Evolutionary conservation across 2,797 vertebrate species (phyloP), one percentile per base, ranked within the genome.

Genomic region (Rhinatrema bivittatum): DNA sequence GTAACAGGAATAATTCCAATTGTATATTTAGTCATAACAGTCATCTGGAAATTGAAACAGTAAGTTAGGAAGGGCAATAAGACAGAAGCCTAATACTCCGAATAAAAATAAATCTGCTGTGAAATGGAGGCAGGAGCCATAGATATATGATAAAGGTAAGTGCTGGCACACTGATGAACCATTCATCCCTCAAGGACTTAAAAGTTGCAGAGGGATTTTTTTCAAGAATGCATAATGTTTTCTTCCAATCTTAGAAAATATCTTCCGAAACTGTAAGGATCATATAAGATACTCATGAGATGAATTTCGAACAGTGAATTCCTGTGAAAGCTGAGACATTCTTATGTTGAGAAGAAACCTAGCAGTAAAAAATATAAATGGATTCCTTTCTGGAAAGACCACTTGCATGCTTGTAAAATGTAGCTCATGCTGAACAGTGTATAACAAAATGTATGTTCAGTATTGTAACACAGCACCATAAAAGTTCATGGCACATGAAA

Each of bases 81-180:
- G 35, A 54, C 30, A 53, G 50, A 56, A 64, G 31, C 10, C 29
- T 62, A 48, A 50, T 70, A 64, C 29, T 51, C 55, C 44, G 28
- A 53, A 56, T 50, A 68, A 64, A 61, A 68, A 65, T 55, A 63
- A 60, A 72, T 68, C 52, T 57, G 66, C 66, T 74, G 69, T 69
- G 69, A 63, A 34, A 38, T 32, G 27, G 48, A 66, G 55, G 49
- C 64, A 70, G 48, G 44, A 51, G 54, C 34, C 34, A 17, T 26
- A 45, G 43, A 50, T 52, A 52, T 20, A 25, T 62, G 64, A 55
- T 50, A 50, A 67, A 70, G 58, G 69, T 78, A 73, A 64, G 64
- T 55, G 58, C 37, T 62, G 30, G 46, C 69, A 65, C 59, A 50
- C 54, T 76, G 72, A 74, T 62, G 67, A 76, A 55, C 46, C 29